Base-by-base conservation (phyloP, 1,140 invertebrate genomes). In the Aphaenogaster floridana region DNA sequence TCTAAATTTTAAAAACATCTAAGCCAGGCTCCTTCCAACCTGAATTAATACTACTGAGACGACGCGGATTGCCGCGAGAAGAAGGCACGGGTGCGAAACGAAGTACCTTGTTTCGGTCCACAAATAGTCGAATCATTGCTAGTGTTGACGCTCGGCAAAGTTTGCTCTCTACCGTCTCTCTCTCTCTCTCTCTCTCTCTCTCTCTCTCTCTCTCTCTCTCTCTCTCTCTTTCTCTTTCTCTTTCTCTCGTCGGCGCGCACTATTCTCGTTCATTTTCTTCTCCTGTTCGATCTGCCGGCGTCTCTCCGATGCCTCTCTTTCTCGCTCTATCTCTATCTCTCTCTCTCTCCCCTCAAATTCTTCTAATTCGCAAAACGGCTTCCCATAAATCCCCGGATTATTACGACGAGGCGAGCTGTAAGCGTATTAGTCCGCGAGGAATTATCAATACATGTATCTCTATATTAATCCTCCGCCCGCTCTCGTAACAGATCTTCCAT, bases 61-160 rank as follows among this genome's bases (percentile, higher is more conserved):
- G 13, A n/a, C 3, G 21, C 0, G 34, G 11, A 21, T n/a, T 54
- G n/a, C 17, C 1, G 59, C 7, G 45, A 66, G 17, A 13, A 45
- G 39, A 57, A 48, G n/a, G 13, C 3, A 17, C 21, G 7, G 28
- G 15, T n/a, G 21, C 36, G 64, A 57, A 57, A 42, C 50, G 13
- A 48, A 66, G 21, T 50, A 39, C 5, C 21, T 74, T 48, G 42
- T 84, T 59, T 80, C 54, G 42, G 21, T 80, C 17, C 45, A 28
- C 74, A 86, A 86, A 86, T 86, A 79, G 13, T 78, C 28, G 57
- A 54, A 79, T 68, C 61, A 48, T 59, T 15, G 42, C 74, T 34
- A 48, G 28, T 86, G 59, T 86, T 85, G 83, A 79, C 57, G 28
- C n/a, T 64, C 36, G 36, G 45, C n/a, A 79, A 79, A 86, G 74